phyloP scores from a whole-genome alignment of 2,113 vertebrate species.

The Microtus montanus region DNA sequence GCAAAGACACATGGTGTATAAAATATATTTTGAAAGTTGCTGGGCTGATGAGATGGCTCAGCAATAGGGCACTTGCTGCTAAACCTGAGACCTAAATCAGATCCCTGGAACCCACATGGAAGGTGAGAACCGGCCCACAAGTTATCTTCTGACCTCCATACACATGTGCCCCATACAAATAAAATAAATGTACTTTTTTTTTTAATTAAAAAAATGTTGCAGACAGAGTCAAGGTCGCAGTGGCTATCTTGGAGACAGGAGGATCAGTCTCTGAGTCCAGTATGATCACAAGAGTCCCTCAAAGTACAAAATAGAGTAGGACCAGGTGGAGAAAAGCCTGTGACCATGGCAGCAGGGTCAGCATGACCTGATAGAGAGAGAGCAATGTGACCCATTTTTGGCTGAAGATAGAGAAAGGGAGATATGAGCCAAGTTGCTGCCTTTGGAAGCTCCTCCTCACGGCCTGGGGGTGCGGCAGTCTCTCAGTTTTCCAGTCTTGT shows the following conservation, averaged over 20 bases:
- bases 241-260: neutral
- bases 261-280: neutral
- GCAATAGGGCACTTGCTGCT: no score
- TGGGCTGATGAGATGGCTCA: neutral
- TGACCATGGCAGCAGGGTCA: accelerated
- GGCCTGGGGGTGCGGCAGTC: neutral
- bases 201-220: neutral
- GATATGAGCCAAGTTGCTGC: neutral
- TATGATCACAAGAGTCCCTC: neutral
- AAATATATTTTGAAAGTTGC: neutral
- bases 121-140: neutral
- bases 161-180: neutral
- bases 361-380: neutral
- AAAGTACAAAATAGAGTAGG: neutral
- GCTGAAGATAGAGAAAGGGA: neutral
- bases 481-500: slow-evolving; percentile 35
- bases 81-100: no score
- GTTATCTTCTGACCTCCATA: neutral
- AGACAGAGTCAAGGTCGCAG: neutral
- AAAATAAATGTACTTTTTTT: neutral
- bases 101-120: neutral
- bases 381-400: accelerated
- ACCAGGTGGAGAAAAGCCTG: neutral
- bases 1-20: neutral
- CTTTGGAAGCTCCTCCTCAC: neutral